A percentile compares a stretch with the other conserved stretches of the same genome.
phyloP scores from a whole-genome alignment of 2,888 invertebrate species.

The Aleiodes testaceus region DNA sequence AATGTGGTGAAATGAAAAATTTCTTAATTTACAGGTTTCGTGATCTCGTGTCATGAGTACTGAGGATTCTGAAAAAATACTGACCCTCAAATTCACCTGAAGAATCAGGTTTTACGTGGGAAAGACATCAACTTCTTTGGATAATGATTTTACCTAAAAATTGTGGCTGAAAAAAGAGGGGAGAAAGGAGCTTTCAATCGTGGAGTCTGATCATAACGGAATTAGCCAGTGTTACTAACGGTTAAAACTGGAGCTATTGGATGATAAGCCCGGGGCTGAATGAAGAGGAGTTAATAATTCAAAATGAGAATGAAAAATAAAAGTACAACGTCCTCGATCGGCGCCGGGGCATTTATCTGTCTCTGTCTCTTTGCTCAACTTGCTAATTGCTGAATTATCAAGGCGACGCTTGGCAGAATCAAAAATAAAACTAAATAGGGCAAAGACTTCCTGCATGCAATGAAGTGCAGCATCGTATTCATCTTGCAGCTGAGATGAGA shows the following conservation, averaged over 20 bases:
- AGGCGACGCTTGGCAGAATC: slow-evolving; percentile 26
- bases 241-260: slow-evolving; percentile 44
- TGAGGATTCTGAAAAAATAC: too few species aligned
- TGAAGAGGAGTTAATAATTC: slow-evolving; percentile 1
- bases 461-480: slow-evolving; percentile 47
- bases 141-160: neutral
- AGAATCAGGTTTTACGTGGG: too few species aligned
- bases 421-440: slow-evolving; percentile 37
- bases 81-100: too few species aligned
- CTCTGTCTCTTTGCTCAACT: slow-evolving; percentile 28
- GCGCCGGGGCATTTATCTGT: slow-evolving; percentile 25
- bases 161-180: neutral
- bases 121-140: too few species aligned
- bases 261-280: slow-evolving; percentile 37
- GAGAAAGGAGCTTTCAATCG: neutral
- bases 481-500: slow-evolving; percentile 6
- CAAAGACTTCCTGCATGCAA: slow-evolving; percentile 62
- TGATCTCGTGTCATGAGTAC: too few species aligned
- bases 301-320: slow-evolving; percentile 30
- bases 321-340: slow-evolving; percentile 30
- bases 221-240: slow-evolving; percentile 40
- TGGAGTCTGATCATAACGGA: slow-evolving; percentile 27
- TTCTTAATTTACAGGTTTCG: too few species aligned
- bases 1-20: neutral
- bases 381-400: slow-evolving; percentile 63